Evolutionary conservation across 1,140 invertebrate species (phyloP), one percentile per base, ranked within the genome.

Genomic region (Cotesia vestalis): DNA sequence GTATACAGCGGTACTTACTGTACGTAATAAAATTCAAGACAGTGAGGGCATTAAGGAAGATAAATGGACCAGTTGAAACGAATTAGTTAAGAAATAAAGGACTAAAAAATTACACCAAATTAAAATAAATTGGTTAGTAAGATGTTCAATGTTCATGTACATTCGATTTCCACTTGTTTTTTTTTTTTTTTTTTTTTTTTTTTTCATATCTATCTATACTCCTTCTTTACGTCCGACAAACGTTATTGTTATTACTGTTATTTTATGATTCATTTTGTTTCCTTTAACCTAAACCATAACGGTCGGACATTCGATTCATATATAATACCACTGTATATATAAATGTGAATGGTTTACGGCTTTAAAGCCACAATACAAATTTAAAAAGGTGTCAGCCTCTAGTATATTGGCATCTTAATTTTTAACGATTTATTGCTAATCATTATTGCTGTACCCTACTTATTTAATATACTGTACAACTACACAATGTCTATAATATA

Each of bases 321-420:
- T 27, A 27, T 27, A 60, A 78, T 75, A 73, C 74, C 17, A 72
- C 61, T 51, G 59, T 67, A 64, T 2, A 27, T 27, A 27, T 27
- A 27, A 27, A 27, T 46, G 40, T 46, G 40, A 46, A 57, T 75
- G 72, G 67, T 82, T 83, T 81, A 80, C 77, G 79, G 69, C 71
- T 77, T 72, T 78, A 80, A 84, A 83, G 80, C 73, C 75, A 63
- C 73, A 60, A 69, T 52, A 51, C 69, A 73, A 72, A 74, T 71
- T 71, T 72, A 68, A 60, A 59, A 40, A 14, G 52, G 17, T 67
- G 67, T 53, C 12, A 27, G 57, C 57, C 20, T 20, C 6, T 59
- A 59, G 57, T 55, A 51, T 66, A 51, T 71, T 76, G 36, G 69
- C 59, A 70, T 73, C 69, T 57, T 70, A 71, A 76, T 76, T 71